phyloP scores from a whole-genome alignment of 2,888 invertebrate species.

The Philaethria dido region DNA sequence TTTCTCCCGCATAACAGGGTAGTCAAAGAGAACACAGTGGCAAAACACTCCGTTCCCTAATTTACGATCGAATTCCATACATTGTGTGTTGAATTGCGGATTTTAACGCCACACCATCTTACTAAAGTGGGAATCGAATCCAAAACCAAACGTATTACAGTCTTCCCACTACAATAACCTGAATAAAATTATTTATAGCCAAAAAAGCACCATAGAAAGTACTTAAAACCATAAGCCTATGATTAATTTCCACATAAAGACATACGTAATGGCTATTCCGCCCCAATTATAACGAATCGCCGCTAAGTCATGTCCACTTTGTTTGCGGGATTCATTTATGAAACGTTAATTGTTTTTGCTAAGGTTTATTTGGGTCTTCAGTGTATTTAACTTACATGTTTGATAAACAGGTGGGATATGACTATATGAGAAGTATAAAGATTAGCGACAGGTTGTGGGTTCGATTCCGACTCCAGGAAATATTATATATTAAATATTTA shows the following conservation, averaged over 20 bases:
- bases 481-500: too few species aligned
- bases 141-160: too few species aligned
- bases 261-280: neutral
- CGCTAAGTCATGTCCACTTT: conserved; percentile 24
- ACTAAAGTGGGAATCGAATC: conserved; percentile 7
- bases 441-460: too few species aligned
- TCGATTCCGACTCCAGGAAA: too few species aligned
- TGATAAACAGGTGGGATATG: conserved; percentile 47
- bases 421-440: too few species aligned
- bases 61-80: too few species aligned
- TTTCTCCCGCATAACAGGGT: too few species aligned
- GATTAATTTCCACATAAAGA: conserved; percentile 13
- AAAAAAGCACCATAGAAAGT: neutral
- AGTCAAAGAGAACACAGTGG: too few species aligned
- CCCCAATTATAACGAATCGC: conserved; percentile 34
- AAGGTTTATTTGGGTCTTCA: conserved; percentile 43
- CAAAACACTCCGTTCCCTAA: too few species aligned
- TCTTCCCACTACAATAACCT: too few species aligned
- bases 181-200: conserved; percentile 15
- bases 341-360: conserved; percentile 45
- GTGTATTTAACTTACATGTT: conserved; percentile 40
- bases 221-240: neutral
- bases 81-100: too few species aligned
- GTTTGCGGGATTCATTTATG: conserved; percentile 27
- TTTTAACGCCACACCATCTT: too few species aligned